Evolutionary conservation across 2,888 invertebrate species (phyloP), one percentile per base, ranked within the genome.

Genomic region (Cosmopolites sordidus): DNA sequence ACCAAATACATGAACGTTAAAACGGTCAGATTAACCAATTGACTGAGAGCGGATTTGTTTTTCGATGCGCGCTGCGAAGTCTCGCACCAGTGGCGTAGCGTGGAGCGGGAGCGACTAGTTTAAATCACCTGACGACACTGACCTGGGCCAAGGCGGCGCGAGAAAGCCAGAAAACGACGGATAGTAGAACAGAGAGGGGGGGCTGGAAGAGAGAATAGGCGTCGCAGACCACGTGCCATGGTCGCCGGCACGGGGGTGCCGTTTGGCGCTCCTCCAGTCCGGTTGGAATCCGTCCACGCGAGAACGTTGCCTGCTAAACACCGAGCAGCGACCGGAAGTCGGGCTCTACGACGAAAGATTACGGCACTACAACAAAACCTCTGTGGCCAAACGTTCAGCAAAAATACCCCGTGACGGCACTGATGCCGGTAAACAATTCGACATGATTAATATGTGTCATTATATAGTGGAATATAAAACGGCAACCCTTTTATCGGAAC

Each of bases 91-190:
- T 43, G 27, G 9, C 27, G 15, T 17, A 27, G 40, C 45, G 39
- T 44, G 33, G 43, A 46, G 15, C 17, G 33, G 27, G 38, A 43
- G 41, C 46, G 40, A 47, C 51, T 51, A 46, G 51, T 33, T 3
- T 4, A 22, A 22, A 22, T 22, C 33, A 12, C 33, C 33, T 12
- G 33, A 12, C 33, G 33, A 33, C 33, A 51, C 51, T 55, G 55
- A 55, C 55, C 55, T 55, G 50, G 55, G 47, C 39, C 16, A 55
- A 48, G 48, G 16, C 51, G 46, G 30, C 46, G 43, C 43, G 50
- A 47, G 54, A 50, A 54, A 50, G 54, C 17, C 49, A 15, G 48
- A 43, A 43, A 48, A 22, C 30, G 38, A 8, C 29, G 39, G 29
- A 43, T 16, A 43, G 29, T 12, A 17, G 40, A n/a, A 33, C 8